A percentile compares a stretch with the other conserved stretches of the same genome.
phyloP scores from a whole-genome alignment of 2,797 vertebrate genomes.

The Tiaroga cobitis region DNA sequence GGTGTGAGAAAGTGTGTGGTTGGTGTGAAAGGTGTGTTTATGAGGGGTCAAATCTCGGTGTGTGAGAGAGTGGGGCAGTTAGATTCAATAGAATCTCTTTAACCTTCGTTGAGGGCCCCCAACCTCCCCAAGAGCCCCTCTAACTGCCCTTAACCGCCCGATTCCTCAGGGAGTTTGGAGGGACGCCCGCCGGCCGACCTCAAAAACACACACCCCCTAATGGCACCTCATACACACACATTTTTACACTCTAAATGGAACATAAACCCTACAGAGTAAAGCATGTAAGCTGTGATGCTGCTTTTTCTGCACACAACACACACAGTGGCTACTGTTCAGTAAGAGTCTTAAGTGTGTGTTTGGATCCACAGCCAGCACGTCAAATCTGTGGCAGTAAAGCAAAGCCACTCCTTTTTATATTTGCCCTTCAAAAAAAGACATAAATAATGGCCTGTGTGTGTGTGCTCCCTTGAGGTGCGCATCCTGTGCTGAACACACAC shows the following conservation, averaged over 20 bases:
- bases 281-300: neutral
- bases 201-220: constrained; percentile 8
- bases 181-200: constrained; percentile 6
- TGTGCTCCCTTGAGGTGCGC: constrained; percentile 58
- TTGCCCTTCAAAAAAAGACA: constrained; percentile 63
- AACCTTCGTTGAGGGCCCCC: constrained; percentile 43
- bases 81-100: constrained; percentile 41
- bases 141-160: constrained; percentile 36
- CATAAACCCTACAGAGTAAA: constrained; percentile 19
- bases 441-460: constrained; percentile 60
- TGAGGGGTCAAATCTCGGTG: constrained; percentile 19
- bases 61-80: neutral
- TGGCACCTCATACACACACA: neutral
- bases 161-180: constrained; percentile 34
- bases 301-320: constrained; percentile 19
- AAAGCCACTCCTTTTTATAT: constrained; percentile 59
- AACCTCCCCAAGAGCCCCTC: constrained; percentile 34
- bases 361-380: constrained; percentile 24
- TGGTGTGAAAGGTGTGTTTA: constrained; percentile 24
- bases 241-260: constrained; percentile 32
- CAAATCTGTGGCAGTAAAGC: constrained; percentile 56
- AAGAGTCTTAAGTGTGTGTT: constrained; percentile 45
- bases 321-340: neutral
- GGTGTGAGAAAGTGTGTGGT: constrained; percentile 29
- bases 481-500: constrained; percentile 60